phyloP scores from a whole-genome alignment of 2,888 invertebrate genomes.

The Lamellibrachia satsuma region DNA sequence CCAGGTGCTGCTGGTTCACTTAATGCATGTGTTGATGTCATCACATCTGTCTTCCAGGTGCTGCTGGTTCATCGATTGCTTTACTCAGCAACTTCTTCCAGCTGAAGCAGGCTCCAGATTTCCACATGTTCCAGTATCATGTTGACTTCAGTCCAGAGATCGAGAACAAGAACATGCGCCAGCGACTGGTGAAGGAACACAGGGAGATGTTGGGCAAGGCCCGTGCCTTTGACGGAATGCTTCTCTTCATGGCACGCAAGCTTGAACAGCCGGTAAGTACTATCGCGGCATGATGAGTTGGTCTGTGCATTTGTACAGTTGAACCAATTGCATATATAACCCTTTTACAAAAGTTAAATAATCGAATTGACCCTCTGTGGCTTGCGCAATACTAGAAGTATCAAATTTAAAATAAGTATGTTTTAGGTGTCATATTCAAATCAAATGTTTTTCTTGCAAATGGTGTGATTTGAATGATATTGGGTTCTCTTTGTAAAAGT shows the following conservation, averaged over 20 bases:
- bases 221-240: constrained; percentile 61
- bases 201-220: constrained; percentile 51
- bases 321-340: neutral
- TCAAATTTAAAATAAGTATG: too few relatives aligned
- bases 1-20: neutral
- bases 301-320: constrained; percentile 18
- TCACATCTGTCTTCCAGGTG: constrained; percentile 43
- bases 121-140: constrained; percentile 60
- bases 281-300: neutral
- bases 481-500: neutral
- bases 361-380: too few relatives aligned
- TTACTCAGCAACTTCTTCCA: constrained; percentile 56
- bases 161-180: constrained; percentile 53
- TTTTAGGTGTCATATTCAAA: neutral
- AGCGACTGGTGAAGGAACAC: constrained; percentile 52
- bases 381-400: too few relatives aligned
- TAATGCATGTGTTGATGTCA: neutral
- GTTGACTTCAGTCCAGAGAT: constrained; percentile 60
- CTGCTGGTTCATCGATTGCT: constrained; percentile 48
- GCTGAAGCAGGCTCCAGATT: constrained; percentile 49
- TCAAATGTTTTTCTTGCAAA: neutral
- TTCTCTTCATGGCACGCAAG: constrained; percentile 54
- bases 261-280: constrained; percentile 49
- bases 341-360: neutral
- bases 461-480: neutral